Base-by-base conservation (phyloP, 1,140 invertebrate species). In the Drosophila pseudoobscura region DNA sequence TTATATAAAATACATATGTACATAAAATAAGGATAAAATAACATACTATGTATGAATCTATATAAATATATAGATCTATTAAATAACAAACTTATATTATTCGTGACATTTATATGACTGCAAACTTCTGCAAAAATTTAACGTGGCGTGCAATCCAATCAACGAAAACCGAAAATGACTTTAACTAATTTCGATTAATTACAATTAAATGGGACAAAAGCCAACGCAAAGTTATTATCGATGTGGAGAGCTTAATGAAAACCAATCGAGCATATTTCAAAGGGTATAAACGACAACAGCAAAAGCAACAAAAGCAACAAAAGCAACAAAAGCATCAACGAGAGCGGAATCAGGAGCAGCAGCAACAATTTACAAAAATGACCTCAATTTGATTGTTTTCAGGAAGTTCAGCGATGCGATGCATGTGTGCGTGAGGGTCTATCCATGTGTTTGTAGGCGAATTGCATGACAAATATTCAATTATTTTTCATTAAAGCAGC, bases 401-500 rank as follows among this genome's bases (percentile, higher is more conserved):
- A 63, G 64, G 65, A 59, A 50, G 74, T 78, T 62, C 75, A 68
- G 39, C 61, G 58, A 55, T 59, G 63, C 53, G 24, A 41, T 73
- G 35, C 24, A 26, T 52, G 31, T 65, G 51, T 45, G 41, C 51
- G 60, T 57, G 24, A 26, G 24, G 6, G 3, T 6, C 24, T 26
- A 55, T 45, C 15, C 59, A 45, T 60, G 54, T 17, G 51, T 50
- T 53, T 59, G 55, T 54, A 59, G 59, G 59, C 71, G 45, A 71
- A 70, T 65, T 62, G 43, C 43, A 64, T 73, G 73, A 59, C 59
- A 84, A 84, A 73, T 84, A 79, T 69, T 79, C 80, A 70, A 84
- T 84, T 84, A 84, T 84, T 84, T 76, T 79, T 68, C 80, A 84
- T 84, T 84, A 84, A 79, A 54, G 63, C 65, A 47, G 58, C 44